Evolutionary conservation across 2,113 vertebrate species (phyloP).

Genomic region (Craseonycteris thonglongyai): DNA sequence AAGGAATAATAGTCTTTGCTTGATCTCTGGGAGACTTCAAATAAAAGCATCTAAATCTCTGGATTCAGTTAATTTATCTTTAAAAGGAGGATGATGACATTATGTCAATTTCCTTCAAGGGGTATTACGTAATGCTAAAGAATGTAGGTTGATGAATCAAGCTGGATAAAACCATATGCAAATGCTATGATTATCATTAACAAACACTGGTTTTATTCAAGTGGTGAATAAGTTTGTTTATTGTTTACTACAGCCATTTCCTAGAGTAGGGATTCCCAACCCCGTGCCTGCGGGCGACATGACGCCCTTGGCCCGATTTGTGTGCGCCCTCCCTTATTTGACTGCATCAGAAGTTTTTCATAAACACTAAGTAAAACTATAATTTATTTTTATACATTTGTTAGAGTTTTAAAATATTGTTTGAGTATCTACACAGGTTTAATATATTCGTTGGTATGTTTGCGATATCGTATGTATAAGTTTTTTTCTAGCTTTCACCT

Average conservation of each 20-base stretch:
- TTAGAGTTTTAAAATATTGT: too few species aligned
- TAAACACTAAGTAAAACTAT: too few species aligned
- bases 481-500: too few species aligned
- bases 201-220: neutral
- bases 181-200: neutral
- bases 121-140: neutral
- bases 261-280: too few species aligned
- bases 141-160: neutral
- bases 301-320: too few species aligned
- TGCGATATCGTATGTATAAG: too few species aligned
- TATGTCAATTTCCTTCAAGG: neutral
- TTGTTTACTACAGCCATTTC: neutral
- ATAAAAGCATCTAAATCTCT: neutral
- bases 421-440: too few species aligned
- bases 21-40: neutral
- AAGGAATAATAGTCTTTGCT: neutral
- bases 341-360: too few species aligned
- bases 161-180: neutral
- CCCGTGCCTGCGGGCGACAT: too few species aligned
- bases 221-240: neutral
- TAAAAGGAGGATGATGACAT: neutral
- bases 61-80: constrained; percentile 13
- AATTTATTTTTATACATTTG: too few species aligned
- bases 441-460: too few species aligned
- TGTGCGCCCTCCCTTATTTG: too few species aligned